These are phyloP conservation scores for Catalaphyllia jardinei DNA, from an alignment of 64 coral and sea anemone genomes.

Conservation along the genomic window DNA sequence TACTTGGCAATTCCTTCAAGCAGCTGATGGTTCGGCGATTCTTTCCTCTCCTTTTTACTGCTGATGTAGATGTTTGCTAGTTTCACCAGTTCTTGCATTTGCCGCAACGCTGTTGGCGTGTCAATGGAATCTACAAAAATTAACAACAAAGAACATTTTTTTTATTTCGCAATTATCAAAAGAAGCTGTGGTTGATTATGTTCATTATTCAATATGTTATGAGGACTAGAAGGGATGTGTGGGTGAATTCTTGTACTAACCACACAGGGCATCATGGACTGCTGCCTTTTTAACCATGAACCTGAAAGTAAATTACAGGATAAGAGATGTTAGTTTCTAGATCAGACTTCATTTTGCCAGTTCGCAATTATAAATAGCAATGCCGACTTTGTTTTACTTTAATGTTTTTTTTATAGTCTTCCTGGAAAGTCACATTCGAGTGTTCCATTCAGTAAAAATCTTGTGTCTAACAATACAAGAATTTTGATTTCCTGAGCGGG, in stretches of 20 bases:
- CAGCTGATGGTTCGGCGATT: constrained; percentile 82
- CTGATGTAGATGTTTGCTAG: constrained; percentile 93
- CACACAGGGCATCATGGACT: constrained; percentile 14
- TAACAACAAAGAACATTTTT: background rate
- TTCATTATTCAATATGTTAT: background rate
- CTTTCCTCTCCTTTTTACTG: constrained; percentile 88
- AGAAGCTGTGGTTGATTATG: background rate
- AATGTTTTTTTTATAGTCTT: too few relatives aligned
- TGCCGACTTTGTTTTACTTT: too few relatives aligned
- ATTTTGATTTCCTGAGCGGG: too few relatives aligned
- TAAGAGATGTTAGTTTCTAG: background rate
- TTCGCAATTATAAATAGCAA: too few relatives aligned
- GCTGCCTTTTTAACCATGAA: constrained; percentile 20
- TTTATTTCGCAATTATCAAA: background rate
- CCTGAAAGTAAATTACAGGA: constrained; percentile 12
- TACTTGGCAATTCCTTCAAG: constrained; percentile 80
- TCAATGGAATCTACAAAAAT: constrained; percentile 85
- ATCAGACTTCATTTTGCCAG: too few relatives aligned
- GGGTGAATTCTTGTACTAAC: background rate
- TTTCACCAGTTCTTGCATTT: constrained; percentile 96
- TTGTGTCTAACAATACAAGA: too few relatives aligned
- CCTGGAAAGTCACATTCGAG: too few relatives aligned
- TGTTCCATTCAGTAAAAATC: too few relatives aligned
- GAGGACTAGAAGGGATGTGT: background rate
- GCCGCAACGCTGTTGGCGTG: constrained; percentile 77